Evolutionary conservation across 1,140 invertebrate species (phyloP).

Genomic region (Drosophila littoralis): DNA sequence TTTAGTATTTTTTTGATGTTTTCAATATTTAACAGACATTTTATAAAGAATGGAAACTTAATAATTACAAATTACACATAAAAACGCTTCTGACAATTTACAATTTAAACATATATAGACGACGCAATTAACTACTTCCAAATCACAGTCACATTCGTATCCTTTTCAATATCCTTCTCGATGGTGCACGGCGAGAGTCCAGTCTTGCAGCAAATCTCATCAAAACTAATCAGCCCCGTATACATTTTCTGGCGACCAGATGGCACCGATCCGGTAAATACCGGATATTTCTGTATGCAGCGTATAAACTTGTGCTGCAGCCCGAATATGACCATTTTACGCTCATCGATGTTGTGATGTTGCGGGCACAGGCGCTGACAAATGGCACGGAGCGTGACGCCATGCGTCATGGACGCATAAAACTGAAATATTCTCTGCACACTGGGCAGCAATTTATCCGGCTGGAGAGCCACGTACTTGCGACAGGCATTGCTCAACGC

Average conservation of each 20-base stretch:
- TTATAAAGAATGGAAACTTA: slow-evolving; percentile 34
- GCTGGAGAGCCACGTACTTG: slow-evolving; percentile 87
- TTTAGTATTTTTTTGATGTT: neutral
- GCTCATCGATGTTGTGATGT: slow-evolving; percentile 88
- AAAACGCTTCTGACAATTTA: slow-evolving; percentile 16
- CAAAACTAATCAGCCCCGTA: slow-evolving; percentile 91
- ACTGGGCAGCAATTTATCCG: slow-evolving; percentile 85
- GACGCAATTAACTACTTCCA: slow-evolving; percentile 88
- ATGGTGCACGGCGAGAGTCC: slow-evolving; percentile 92
- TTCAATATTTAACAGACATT: slow-evolving; percentile 24
- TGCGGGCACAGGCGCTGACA: slow-evolving; percentile 88
- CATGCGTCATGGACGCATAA: slow-evolving; percentile 93
- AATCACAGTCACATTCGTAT: slow-evolving; percentile 92
- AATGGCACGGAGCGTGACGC: slow-evolving; percentile 93
- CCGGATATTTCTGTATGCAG: slow-evolving; percentile 90
- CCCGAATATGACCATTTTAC: slow-evolving; percentile 96
- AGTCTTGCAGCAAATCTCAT: slow-evolving; percentile 95
- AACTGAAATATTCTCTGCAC: slow-evolving; percentile 92
- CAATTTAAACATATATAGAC: slow-evolving; percentile 14
- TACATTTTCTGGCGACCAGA: slow-evolving; percentile 88
- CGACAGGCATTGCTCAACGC: slow-evolving; percentile 91
- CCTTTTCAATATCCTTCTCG: slow-evolving; percentile 93
- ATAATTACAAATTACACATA: slow-evolving; percentile 30
- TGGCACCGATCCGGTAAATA: slow-evolving; percentile 85
- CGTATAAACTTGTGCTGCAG: slow-evolving; percentile 93